Conservation (phyloP, 2,797 vertebrate species). For the Anguilla megastoma region DNA sequence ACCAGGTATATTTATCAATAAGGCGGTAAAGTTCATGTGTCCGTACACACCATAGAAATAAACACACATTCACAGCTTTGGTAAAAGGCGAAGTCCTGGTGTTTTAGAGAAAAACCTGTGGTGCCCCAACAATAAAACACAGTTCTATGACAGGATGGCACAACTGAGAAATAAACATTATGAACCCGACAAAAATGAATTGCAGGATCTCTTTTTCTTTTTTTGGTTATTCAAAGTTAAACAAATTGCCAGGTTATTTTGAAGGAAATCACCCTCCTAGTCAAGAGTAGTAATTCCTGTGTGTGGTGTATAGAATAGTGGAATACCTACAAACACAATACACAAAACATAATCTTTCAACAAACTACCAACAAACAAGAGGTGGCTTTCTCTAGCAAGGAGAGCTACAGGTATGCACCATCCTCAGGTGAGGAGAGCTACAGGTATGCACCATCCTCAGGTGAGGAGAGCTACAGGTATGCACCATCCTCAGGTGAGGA, state of each 20-base stretch:
- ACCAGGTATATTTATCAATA: not conserved
- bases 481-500: too few relatives aligned
- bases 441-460: too few relatives aligned
- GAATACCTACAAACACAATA: too few relatives aligned
- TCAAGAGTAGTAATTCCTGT: not conserved
- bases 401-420: too few relatives aligned
- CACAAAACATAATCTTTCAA: not conserved
- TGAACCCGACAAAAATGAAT: not conserved
- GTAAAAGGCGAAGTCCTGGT: not conserved
- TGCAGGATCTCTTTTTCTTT: too few relatives aligned
- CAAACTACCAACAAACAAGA: not conserved
- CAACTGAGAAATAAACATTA: not conserved
- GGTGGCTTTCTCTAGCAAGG: not conserved
- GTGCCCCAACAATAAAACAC: not conserved
- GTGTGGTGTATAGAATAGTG: too few relatives aligned
- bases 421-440: too few relatives aligned
- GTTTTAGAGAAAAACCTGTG: not conserved
- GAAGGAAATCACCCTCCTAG: not conserved
- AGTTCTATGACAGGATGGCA: not conserved
- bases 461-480: too few relatives aligned
- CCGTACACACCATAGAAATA: not conserved
- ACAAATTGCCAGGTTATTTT: not conserved
- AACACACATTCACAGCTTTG: not conserved
- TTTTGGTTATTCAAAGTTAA: not conserved
- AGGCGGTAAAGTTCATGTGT: not conserved